Percentiles rank a stretch among this genome's conserved stretches.
Evolutionary conservation across 2,113 vertebrate genomes (phyloP).

Genomic region (Heterotis niloticus): DNA sequence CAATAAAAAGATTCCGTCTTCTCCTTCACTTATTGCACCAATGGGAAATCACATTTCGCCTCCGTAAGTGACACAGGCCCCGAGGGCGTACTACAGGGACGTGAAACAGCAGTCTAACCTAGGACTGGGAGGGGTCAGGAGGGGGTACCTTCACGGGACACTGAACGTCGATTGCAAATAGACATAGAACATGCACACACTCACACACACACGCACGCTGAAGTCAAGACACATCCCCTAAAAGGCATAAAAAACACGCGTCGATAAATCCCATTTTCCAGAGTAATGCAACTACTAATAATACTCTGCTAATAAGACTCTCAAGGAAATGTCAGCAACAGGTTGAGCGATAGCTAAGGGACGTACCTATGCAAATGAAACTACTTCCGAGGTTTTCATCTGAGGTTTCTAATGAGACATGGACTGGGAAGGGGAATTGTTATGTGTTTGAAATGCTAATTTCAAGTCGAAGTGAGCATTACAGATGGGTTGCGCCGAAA

Average conservation of each 20-base stretch:
- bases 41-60: constrained; percentile 3
- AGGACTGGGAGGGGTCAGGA: too few relatives aligned
- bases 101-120: constrained; percentile 28
- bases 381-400: constrained; percentile 48
- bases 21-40: not conserved
- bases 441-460: constrained; percentile 68
- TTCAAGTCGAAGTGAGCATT: constrained; percentile 51
- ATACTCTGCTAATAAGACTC: constrained; percentile 47
- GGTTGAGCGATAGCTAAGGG: constrained; percentile 38
- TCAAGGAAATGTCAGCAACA: constrained; percentile 33
- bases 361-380: constrained; percentile 58
- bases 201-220: not conserved
- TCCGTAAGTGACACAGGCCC: constrained; percentile 17
- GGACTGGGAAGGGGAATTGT: constrained; percentile 53
- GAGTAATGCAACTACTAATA: constrained; percentile 31
- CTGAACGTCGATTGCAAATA: not conserved
- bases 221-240: not conserved
- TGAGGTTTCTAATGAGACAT: constrained; percentile 57
- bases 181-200: not conserved
- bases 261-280: constrained; percentile 37
- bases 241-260: constrained; percentile 17
- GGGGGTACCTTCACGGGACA: not conserved
- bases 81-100: constrained; percentile 12
- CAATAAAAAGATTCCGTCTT: constrained; percentile 27
- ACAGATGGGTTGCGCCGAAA: constrained; percentile 51